A percentile compares a stretch with the other conserved stretches of the same genome.
phyloP scores from a whole-genome alignment of 2,113 vertebrate species.

The Ramphastos sulfuratus region DNA sequence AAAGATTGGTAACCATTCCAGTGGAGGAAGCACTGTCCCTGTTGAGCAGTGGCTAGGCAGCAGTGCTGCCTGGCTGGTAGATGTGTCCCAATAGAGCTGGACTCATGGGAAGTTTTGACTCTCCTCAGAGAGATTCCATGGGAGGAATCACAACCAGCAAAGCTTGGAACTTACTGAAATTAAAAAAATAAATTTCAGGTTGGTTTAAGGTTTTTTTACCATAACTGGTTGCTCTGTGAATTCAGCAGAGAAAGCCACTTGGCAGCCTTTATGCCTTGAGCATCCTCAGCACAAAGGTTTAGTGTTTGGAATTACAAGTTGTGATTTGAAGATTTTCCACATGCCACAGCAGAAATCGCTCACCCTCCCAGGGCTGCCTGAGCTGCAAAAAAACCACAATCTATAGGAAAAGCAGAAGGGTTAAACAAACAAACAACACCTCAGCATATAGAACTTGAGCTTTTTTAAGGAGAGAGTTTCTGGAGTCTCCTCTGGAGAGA shows the following conservation, averaged over 20 bases:
- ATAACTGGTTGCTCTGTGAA: background rate
- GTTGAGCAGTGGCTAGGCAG: background rate
- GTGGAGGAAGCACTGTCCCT: background rate
- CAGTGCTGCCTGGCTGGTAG: background rate
- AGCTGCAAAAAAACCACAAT: background rate
- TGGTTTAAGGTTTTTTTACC: background rate
- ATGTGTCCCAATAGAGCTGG: background rate
- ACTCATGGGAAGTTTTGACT: background rate
- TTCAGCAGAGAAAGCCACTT: background rate
- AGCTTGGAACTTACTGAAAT: background rate
- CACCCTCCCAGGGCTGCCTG: background rate
- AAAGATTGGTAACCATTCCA: background rate
- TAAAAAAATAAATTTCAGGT: background rate
- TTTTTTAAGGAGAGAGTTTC: background rate
- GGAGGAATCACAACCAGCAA: background rate
- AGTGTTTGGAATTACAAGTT: slow-evolving; percentile 28
- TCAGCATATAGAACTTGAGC: background rate
- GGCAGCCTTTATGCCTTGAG: background rate
- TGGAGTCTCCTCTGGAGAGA: too few species aligned
- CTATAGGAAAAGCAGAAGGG: background rate
- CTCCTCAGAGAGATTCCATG: background rate
- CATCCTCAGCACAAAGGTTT: background rate
- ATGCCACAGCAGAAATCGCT: background rate
- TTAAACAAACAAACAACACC: background rate
- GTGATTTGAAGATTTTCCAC: background rate